Base-by-base conservation (phyloP, 1,140 invertebrate species). In the Hyphantria cunea region DNA sequence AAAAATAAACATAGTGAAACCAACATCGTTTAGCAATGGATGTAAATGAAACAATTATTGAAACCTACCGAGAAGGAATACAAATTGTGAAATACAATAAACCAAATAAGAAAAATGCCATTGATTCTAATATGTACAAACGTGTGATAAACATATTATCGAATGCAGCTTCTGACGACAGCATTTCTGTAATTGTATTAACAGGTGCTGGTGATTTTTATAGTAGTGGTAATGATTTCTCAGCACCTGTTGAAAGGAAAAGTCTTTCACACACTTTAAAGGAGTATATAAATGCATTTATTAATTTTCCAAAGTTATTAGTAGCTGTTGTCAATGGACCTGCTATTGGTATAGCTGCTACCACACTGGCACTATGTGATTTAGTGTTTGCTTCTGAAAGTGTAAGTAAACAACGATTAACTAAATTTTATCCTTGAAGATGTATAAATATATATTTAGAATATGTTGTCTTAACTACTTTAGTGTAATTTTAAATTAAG, bases 281-380 rank as follows among this genome's bases (percentile, higher is more conserved):
- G 52, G 86, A 93, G 33, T 97, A 97, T 89, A 92, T 98, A 9
- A 91, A 93, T 66, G 91, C 95, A 3, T 94, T 98, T 69, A 97
- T 99, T 67, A 93, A 94, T 63, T 98, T 96, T 82, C 95, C 97
- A 0, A 99, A 99, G 88, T 92, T 98, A 13, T 79, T 99, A 42
- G 93, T 99, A 60, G 96, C 94, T 37, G 89, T 98, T 42, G 94
- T 99, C 0, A 98, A 99, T 93, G 98, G 98, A 34, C 97, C 96
- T 49, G 97, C 98, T n/a, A 93, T 99, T 65, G 98, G 98, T 13
- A 94, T 99, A 68, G 95, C 94, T 49, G 95, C 95, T 0, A 99
- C 98, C 7, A 94, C 95, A 0, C 86, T 98, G 14, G 94, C 93
- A 8, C 91, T 99, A 0, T 99, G 94, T 93, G 98, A 99, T 92